Base-by-base conservation (phyloP, 1,140 invertebrate species). In the Elymnias hypermnestra region DNA sequence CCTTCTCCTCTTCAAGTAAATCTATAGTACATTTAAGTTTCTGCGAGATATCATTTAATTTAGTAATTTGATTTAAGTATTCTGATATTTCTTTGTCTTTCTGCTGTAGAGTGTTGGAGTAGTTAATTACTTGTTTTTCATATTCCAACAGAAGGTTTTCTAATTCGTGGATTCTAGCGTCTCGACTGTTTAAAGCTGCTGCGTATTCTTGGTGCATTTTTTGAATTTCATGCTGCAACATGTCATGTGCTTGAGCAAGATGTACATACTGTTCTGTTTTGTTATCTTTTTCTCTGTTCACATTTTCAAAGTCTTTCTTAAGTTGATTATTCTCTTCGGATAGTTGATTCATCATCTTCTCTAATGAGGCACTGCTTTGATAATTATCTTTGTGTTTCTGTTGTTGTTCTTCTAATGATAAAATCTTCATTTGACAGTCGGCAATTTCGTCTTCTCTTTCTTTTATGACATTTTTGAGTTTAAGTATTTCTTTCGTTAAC, bases 361-460 rank as follows among this genome's bases (percentile, higher is more conserved):
- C 82, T 47, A 63, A 69, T 17, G 49, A 41, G 2, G 56, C 38
- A 57, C 57, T 78, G 26, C 22, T 66, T 58, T 78, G 58, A 8
- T 69, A 43, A 36, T 76, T 26, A 31, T 85, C 77, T 41, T 57
- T 67, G 48, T 81, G 70, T 50, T 85, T 85, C 39, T 85, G 69
- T 53, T 85, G 77, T 37, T 78, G 74, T 58, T 85, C 78, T 65
- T 85, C 82, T 28, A 89, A 25, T 7, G 82, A 82, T 15, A 83
- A 57, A 58, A 85, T 82, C 53, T 85, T 83, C 79, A 85, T 85
- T 55, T 84, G 77, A 50, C 72, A 86, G 46, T 88, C 77, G 31
- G 77, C 84, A 45, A 89, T 83, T 70, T 89, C 87, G 19, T 83
- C 66, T 57, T 87, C 78, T 64, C 88, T 82, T 29, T 89, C 74